Percentiles rank a stretch among this genome's conserved stretches.
Evolutionary conservation across 2,113 vertebrate genomes (phyloP).

Genomic region (Oncorhynchus tshawytscha): DNA sequence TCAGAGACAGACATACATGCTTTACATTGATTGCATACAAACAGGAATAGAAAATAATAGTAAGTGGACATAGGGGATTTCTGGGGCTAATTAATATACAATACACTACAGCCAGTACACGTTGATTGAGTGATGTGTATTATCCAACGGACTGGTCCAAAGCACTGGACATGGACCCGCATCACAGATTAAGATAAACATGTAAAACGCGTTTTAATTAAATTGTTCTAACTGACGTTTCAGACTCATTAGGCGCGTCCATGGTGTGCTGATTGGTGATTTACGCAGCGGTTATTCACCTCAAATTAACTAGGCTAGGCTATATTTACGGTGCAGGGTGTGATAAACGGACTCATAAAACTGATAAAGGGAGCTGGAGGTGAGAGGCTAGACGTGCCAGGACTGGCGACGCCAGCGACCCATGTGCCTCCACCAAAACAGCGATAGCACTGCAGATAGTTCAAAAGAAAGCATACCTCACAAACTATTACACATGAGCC

Average conservation of each 20-base stretch:
- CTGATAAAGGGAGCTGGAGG: slow-evolving; percentile 43
- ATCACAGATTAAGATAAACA: not conserved
- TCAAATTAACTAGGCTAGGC: not conserved
- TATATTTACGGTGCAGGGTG: slow-evolving; percentile 6
- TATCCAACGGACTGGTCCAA: not conserved
- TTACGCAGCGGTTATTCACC: slow-evolving; percentile 23
- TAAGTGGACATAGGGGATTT: not conserved
- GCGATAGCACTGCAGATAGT: not conserved
- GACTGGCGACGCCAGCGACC: slow-evolving; percentile 61
- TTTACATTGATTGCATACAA: not conserved
- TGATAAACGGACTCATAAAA: slow-evolving; percentile 52
- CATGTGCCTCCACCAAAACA: not conserved
- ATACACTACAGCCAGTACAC: not conserved
- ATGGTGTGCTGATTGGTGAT: slow-evolving; percentile 17
- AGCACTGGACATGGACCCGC: not conserved
- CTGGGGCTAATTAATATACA: not conserved
- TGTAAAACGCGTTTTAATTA: slow-evolving; percentile 1
- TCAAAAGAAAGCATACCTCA: not conserved
- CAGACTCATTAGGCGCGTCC: slow-evolving; percentile 29
- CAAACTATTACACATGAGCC: not conserved
- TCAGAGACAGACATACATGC: not conserved
- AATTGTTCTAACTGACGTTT: slow-evolving; percentile 20
- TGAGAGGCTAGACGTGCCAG: slow-evolving; percentile 57
- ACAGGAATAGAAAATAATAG: not conserved
- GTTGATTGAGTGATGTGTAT: not conserved